Base-by-base conservation (phyloP, 23 tunicate genomes). In the Pegea sp. region DNA sequence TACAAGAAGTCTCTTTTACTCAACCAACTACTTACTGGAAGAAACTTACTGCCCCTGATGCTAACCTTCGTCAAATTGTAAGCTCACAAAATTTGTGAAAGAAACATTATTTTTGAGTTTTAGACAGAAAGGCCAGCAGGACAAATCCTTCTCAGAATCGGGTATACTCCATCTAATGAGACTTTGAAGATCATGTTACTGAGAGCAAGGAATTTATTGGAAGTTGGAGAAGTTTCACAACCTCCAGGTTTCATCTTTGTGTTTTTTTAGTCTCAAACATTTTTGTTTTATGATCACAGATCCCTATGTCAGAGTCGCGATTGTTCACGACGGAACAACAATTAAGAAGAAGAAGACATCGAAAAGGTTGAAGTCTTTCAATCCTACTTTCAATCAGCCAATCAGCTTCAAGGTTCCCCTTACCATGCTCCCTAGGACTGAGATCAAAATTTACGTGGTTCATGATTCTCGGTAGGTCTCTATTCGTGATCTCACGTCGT, bases 331-430 rank as follows among this genome's bases (percentile, higher is more conserved):
- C 16, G 95, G 95, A 20, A 74, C 58, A 26, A 28, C 70, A 4
- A 48, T 84, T 29, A 73, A 68, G 27, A 84, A 84, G 64, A 84
- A 84, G 67, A 84, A 84, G 54, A 84, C 95, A 11, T 74, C 84
- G 25, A 84, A 84, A 3, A 84, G 74, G 49, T 62, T 64, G 22
- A 71, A 71, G 31, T 67, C 84, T 3, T 57, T 72, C 69, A 63
- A 84, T 64, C 95, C 95, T 2, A 84, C 76, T 26, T 84, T 69
- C 67, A 84, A 84, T 57, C 95, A 84, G 57, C 76, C 95, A 2
- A 84, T 84, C 64, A 84, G 70, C 63, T 84, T 84, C 34, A 60
- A 72, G 4, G 74, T 84, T 2, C 76, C 84, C 26, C 65, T 84
- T 5, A 72, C 73, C 32, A 76, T 84, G 32, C 74, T 84, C 30